Evolutionary conservation across 1,140 invertebrate genomes (phyloP).

Genomic region (Camponotus floridanus): DNA sequence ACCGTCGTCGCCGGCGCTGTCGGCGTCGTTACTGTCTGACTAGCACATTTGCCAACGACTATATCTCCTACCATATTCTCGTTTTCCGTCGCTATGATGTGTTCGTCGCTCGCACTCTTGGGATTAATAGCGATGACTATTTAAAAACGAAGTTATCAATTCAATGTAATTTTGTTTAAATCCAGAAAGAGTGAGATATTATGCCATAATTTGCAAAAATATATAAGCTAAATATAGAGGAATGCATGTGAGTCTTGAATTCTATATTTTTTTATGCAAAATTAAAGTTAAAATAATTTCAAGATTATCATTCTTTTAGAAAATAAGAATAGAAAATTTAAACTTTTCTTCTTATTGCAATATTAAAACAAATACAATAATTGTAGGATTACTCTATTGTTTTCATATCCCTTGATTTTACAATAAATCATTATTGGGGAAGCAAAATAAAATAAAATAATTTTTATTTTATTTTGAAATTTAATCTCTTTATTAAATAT

Average conservation of each 20-base stretch:
- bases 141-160: not conserved
- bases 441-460: not conserved
- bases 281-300: not conserved
- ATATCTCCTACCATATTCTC: slow-evolving; percentile 25
- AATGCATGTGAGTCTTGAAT: not conserved
- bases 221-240: not conserved
- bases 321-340: not conserved
- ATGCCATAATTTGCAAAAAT: not conserved
- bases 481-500: slow-evolving; percentile 1
- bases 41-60: slow-evolving; percentile 41
- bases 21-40: slow-evolving; percentile 50
- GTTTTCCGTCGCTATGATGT: not conserved
- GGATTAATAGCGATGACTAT: not conserved
- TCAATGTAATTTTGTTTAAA: not conserved
- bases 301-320: not conserved
- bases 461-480: not conserved
- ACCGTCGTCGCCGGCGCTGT: slow-evolving; percentile 39
- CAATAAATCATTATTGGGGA: not conserved
- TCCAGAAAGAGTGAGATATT: not conserved
- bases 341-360: not conserved
- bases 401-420: not conserved
- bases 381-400: not conserved
- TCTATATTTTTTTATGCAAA: not conserved
- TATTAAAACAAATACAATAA: not conserved
- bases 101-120: not conserved